Evolutionary conservation across 2,797 vertebrate genomes (phyloP), one percentile per base, ranked within the genome.

Genomic region (Tapirus indicus): DNA sequence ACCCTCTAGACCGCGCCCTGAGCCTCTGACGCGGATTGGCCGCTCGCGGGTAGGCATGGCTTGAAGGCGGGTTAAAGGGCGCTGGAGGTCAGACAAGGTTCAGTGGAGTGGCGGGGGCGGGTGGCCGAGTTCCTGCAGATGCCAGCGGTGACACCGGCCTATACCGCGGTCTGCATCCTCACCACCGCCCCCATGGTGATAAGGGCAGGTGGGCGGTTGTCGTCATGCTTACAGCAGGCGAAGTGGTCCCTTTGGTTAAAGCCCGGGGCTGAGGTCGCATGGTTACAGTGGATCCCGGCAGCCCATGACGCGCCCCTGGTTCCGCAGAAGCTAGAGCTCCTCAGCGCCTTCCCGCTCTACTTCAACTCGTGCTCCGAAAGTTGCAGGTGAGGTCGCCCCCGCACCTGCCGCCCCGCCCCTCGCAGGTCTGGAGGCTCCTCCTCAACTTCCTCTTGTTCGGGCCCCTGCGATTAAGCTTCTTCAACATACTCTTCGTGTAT

Each of bases 401-500:
- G 47, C 47, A 11, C 47, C 47, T 47, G 35, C 84, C 17, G 5
- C 38, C 66, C 91, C 6, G 35, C 78, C 97, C 82, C 95, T 97
- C 87, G 94, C 98, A 99, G 99, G 96, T 99, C 95, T 99, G 99
- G 99, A 98, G 99, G 91, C 98, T 99, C 60, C 88, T 99, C 98
- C 99, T 99, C 95, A 99, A 98, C 98, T 99, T 99, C 98, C 98
- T 99, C 60, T 99, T 99, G 96, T 99, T 99, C 77, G 99, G 99
- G 77, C 98, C 98, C n/a, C 95, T 99, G 98, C 99, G 99, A 97
- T 99, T 99, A 98, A 98, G 98, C 96, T 99, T 99, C 98, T 98
- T 99, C 98, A 99, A 99, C 98, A 99, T 99, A 98, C 98, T 99
- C 96, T 99, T 99, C 98, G 98, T 99, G 99, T 99, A 99, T 99